phyloP scores from a whole-genome alignment of 1,140 invertebrate genomes.

The Pissodes strobi region DNA sequence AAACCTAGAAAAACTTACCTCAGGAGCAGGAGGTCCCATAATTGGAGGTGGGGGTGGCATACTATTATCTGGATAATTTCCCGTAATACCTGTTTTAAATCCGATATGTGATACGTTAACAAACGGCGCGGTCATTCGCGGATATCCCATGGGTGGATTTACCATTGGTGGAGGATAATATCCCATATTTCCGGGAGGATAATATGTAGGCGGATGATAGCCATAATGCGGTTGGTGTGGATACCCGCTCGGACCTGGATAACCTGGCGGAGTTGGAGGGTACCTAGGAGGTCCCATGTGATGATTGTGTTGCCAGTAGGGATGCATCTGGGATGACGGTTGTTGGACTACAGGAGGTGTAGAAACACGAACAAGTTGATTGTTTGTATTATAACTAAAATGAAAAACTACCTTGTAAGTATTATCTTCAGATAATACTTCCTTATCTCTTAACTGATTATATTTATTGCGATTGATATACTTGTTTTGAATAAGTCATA shows the following conservation, averaged over 20 bases:
- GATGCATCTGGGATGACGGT: conserved; percentile 19
- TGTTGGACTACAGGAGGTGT: conserved; percentile 7
- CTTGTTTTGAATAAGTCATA: too few species aligned
- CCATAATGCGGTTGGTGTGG: conserved; percentile 2
- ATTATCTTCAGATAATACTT: neutral
- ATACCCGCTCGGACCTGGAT: conserved; percentile 11
- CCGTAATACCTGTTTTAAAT: conserved; percentile 24
- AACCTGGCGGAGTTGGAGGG: conserved; percentile 13
- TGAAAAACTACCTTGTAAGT: neutral
- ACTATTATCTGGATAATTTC: conserved; percentile 17
- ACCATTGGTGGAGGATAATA: conserved; percentile 20
- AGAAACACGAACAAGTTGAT: conserved; percentile 18
- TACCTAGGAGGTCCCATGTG: conserved; percentile 11
- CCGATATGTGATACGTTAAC: conserved; percentile 21
- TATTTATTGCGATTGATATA: too few species aligned
- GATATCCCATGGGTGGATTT: conserved; percentile 6
- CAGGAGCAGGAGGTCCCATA: neutral
- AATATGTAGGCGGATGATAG: conserved; percentile 19
- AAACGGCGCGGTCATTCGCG: neutral
- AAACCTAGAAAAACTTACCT: conserved; percentile 22
- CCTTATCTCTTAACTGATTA: neutral
- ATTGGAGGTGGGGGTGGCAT: conserved; percentile 7
- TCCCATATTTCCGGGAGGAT: conserved; percentile 14
- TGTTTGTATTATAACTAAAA: conserved; percentile 33
- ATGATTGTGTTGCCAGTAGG: conserved; percentile 21